Evolutionary conservation across 2,888 invertebrate genomes (phyloP).

Genomic region (Trichopoda pennipes): DNA sequence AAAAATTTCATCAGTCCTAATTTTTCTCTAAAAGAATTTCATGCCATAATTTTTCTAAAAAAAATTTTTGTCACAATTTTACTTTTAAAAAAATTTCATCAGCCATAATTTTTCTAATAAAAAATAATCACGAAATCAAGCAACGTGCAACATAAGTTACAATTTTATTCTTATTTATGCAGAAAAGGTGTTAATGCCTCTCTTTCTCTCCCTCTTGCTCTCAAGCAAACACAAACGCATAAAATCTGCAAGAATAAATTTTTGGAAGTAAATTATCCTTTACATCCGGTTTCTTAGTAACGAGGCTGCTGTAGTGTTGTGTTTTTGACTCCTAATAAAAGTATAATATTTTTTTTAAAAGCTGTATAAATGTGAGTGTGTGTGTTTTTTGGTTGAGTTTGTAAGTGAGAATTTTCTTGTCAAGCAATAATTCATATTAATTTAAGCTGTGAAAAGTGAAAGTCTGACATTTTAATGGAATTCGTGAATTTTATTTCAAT

Average conservation of each 20-base stretch:
- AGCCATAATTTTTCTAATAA: too few species aligned
- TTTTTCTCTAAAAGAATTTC: too few species aligned
- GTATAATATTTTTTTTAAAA: conserved; percentile 24
- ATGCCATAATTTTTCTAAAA: conserved; percentile 52
- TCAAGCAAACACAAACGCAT: neutral
- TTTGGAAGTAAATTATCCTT: conserved; percentile 66
- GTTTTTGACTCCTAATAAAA: neutral
- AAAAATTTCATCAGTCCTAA: too few species aligned
- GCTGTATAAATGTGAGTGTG: neutral
- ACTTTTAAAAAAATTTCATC: neutral
- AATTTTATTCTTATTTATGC: conserved; percentile 42
- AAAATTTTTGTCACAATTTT: conserved; percentile 24
- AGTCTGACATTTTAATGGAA: conserved; percentile 73
- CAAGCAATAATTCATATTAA: conserved; percentile 72
- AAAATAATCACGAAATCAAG: neutral
- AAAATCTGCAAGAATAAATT: conserved; percentile 4
- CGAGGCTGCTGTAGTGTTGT: neutral
- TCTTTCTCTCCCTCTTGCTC: neutral
- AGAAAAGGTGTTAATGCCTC: conserved; percentile 46
- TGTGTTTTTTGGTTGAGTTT: neutral
- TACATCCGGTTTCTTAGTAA: conserved; percentile 56
- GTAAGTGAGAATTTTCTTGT: conserved; percentile 18
- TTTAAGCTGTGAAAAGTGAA: conserved; percentile 73
- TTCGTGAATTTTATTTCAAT: conserved; percentile 68
- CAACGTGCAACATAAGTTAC: conserved; percentile 51